Base-by-base conservation (phyloP, 2,888 invertebrate species). In the Drosophila mimica region DNA sequence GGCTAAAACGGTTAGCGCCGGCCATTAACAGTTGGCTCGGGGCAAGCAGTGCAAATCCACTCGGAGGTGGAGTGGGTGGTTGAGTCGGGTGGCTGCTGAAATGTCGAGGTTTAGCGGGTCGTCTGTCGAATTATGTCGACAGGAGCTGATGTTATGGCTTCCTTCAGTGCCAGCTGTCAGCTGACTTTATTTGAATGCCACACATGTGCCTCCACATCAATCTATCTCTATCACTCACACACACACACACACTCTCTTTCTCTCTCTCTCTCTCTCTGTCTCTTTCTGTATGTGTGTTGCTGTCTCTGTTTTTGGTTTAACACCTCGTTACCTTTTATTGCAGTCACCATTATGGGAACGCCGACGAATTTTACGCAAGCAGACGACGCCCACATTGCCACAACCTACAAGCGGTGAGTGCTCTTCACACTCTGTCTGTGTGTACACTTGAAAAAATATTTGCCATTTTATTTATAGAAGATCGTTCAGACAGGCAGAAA, bases 311-410 rank as follows among this genome's bases (percentile, higher is more conserved):
- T 28, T 48, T 11, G 38, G 62, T 46, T 61, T 69, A 65, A 74
- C 59, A 74, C 43, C 59, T 74, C 62, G 74, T 71, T 77, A 53
- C 25, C 48, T 61, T 67, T 65, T 25, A 46, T 70, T 74, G 62
- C 72, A 92, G 92, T 91, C 74, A 92, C 92, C 59, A 91, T 91
- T 40, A 92, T 92, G 93, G 92, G 92, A 52, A 91, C 91, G 3
- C 90, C 91, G 71, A 92, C 91, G 4, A 89, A 89, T 75, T 92
- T 92, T 54, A 88, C 92, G 3, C 81, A 90, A 71, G 76, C 88
- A 13, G 92, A 92, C 74, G 85, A 85, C n/a, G 87, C 89, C 5
- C 82, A 89, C 67, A 92, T 92, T 48, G 93, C 92, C 34, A 83
- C 81, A 67, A 86, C 91, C 61, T 92, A 92, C 73, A 92, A 91